These are phyloP conservation scores for Cricetomys ansorgei DNA, from an alignment of 2,113 vertebrate species.

Conservation along the genomic window DNA sequence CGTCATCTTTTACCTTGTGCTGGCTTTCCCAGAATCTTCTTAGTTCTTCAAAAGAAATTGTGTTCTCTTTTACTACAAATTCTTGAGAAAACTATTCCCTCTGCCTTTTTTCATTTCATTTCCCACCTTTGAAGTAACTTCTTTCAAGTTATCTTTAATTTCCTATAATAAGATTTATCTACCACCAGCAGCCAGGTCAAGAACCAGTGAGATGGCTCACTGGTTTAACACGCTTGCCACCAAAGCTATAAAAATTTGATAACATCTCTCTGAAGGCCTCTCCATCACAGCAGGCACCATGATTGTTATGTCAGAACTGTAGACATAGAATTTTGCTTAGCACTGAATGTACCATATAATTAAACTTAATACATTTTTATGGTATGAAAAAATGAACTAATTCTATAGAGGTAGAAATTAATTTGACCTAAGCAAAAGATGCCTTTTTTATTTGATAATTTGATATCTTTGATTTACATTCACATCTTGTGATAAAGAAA, in stretches of 20 bases:
- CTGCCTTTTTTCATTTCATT: not conserved
- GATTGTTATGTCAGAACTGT: not conserved
- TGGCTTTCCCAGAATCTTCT: not conserved
- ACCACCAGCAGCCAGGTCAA: not conserved
- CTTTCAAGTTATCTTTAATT: conserved; percentile 1
- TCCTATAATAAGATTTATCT: not conserved
- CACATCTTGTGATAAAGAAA: not conserved
- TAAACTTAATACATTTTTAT: not conserved
- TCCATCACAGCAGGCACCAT: not conserved
- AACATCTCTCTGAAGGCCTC: not conserved
- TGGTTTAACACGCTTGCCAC: not conserved
- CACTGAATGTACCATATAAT: not conserved
- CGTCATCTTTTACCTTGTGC: not conserved
- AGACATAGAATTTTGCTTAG: not conserved
- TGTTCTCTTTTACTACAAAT: not conserved
- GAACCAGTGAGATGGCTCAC: not conserved
- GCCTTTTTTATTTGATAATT: not conserved
- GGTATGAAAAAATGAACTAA: not conserved
- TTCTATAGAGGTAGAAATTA: not conserved
- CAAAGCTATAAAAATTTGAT: not conserved
- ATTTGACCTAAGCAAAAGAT: not conserved
- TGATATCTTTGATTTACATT: not conserved
- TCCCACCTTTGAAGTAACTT: not conserved
- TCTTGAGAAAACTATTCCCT: not conserved
- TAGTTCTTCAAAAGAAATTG: not conserved